Percentiles rank a stretch among this genome's conserved stretches.
Conservation (phyloP, 2,113 vertebrate genomes). For the Brachyhypopomus occidentalis region DNA sequence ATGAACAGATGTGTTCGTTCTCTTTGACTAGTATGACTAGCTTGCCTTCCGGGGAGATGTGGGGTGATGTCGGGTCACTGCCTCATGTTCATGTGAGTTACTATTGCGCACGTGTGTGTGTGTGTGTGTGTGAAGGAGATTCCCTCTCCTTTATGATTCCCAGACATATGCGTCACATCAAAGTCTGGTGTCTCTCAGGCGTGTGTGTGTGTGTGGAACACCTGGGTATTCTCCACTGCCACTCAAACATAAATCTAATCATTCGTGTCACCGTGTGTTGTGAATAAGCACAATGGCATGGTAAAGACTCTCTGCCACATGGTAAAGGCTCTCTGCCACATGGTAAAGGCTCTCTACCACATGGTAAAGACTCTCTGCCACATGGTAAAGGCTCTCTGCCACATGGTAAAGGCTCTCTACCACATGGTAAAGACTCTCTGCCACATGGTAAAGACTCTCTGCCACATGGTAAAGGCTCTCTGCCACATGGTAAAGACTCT, state of each 20-base stretch:
- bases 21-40: conserved; percentile 1
- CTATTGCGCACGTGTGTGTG: no score
- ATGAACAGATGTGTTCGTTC: conserved; percentile 53
- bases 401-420: no score
- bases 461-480: no score
- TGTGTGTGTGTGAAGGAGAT: conserved; percentile 36
- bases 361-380: no score
- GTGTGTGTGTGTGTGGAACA: conserved; percentile 39
- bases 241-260: conserved; percentile 51
- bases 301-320: neutral
- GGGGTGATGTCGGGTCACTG: conserved; percentile 21
- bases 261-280: conserved; percentile 39
- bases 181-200: conserved; percentile 13
- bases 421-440: no score
- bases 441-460: no score
- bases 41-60: conserved; percentile 5
- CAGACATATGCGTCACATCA: conserved; percentile 44
- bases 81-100: conserved; percentile 21
- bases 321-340: no score
- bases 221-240: conserved; percentile 37
- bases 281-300: conserved; percentile 28
- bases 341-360: no score
- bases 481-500: no score
- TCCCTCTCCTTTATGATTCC: conserved; percentile 28
- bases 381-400: no score